Conservation (phyloP, 2,113 vertebrate species). For the Otolemur garnettii region DNA sequence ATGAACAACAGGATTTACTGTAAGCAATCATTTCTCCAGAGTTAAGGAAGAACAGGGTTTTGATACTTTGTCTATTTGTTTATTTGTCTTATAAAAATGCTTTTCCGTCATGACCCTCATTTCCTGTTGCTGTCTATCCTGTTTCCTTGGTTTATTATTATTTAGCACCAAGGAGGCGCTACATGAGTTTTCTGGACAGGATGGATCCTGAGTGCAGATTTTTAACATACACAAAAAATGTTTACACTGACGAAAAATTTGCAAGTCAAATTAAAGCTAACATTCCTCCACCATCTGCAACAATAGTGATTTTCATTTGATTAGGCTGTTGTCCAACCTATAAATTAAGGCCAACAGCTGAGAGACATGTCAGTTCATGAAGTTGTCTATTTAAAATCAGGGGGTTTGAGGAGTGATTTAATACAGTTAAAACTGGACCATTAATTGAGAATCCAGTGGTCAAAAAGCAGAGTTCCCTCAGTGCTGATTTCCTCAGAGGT, state of each 20-base stretch:
- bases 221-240: conserved; percentile 47
- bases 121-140: not conserved
- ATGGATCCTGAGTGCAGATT: conserved; percentile 11
- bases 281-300: conserved; percentile 77
- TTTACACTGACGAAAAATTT: conserved; percentile 74
- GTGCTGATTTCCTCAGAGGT: not conserved
- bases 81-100: conserved; percentile 50
- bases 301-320: conserved; percentile 68
- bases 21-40: not conserved
- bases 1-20: conserved; percentile 11
- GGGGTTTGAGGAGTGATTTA: conserved; percentile 40
- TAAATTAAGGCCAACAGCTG: conserved; percentile 63
- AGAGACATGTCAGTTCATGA: conserved; percentile 73
- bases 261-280: conserved; percentile 65
- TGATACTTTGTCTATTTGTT: conserved; percentile 6
- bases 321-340: conserved; percentile 67
- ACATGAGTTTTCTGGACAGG: conserved; percentile 23
- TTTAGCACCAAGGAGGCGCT: not conserved
- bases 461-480: not conserved
- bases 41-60: not conserved
- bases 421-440: conserved; percentile 39
- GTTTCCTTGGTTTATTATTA: conserved; percentile 17
- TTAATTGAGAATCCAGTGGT: not conserved
- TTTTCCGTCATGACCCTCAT: conserved; percentile 47
- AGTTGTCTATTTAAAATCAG: conserved; percentile 69